Percentiles rank a stretch among this genome's conserved stretches.
Evolutionary conservation across 2,888 invertebrate genomes (phyloP).

Genomic region (Cinara cedri): DNA sequence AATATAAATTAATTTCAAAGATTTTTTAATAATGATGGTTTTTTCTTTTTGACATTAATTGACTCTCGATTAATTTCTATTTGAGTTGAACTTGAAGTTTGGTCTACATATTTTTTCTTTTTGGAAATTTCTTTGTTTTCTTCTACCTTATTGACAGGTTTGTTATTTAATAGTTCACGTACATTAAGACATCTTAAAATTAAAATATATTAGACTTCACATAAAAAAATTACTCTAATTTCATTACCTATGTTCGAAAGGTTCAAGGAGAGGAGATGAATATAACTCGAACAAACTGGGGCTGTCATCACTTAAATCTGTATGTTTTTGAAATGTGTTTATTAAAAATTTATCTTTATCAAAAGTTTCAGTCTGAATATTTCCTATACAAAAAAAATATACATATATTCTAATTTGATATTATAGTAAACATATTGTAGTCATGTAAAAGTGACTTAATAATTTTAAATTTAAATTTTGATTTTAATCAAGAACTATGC

Average conservation of each 20-base stretch:
- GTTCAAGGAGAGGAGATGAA: slow-evolving; percentile 20
- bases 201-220: background rate
- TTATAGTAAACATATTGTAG: too few relatives aligned
- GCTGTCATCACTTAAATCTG: background rate
- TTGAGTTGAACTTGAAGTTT: background rate
- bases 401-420: background rate
- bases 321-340: background rate
- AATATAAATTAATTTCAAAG: slow-evolving; percentile 16
- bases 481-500: too few relatives aligned
- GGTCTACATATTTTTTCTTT: background rate
- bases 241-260: slow-evolving; percentile 1
- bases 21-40: slow-evolving; percentile 1
- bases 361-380: slow-evolving; percentile 37
- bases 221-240: background rate
- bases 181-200: background rate
- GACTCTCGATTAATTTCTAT: slow-evolving; percentile 15
- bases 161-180: background rate
- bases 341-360: slow-evolving; percentile 26
- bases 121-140: background rate
- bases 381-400: background rate
- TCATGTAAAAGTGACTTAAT: too few relatives aligned
- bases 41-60: slow-evolving; percentile 32
- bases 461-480: too few relatives aligned
- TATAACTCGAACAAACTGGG: slow-evolving; percentile 8
- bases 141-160: background rate